Evolutionary conservation across 2,888 invertebrate genomes (phyloP).

Genomic region (Ctenicera cuprea): DNA sequence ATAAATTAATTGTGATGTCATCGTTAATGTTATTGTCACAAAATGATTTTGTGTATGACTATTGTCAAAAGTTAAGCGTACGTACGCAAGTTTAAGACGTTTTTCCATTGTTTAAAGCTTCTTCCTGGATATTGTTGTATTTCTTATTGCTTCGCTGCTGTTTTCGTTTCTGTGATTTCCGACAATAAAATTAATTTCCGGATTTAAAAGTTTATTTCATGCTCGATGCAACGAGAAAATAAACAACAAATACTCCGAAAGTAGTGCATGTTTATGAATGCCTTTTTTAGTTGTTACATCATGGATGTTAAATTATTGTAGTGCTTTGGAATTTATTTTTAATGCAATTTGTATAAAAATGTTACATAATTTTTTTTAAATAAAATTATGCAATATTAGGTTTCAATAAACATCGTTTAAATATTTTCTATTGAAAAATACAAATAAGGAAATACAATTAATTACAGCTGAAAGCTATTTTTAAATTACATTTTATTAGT

Average conservation of each 20-base stretch:
- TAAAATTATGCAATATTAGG: too few species aligned
- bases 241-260: not conserved
- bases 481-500: too few species aligned
- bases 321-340: not conserved
- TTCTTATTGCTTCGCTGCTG: not conserved
- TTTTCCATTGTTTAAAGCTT: conserved; percentile 9
- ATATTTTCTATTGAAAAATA: too few species aligned
- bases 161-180: conserved; percentile 9
- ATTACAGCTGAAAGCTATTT: too few species aligned
- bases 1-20: not conserved
- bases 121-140: conserved; percentile 18
- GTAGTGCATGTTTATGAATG: not conserved
- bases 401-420: too few species aligned
- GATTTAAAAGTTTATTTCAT: conserved; percentile 19
- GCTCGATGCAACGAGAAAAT: conserved; percentile 9
- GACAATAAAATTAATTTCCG: conserved; percentile 28
- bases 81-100: not conserved
- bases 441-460: too few species aligned
- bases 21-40: not conserved
- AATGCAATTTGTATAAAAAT: too few species aligned
- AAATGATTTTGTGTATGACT: not conserved
- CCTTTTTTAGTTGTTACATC: not conserved
- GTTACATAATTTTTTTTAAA: too few species aligned
- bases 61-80: not conserved
- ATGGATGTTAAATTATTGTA: not conserved